phyloP scores from a whole-genome alignment of 1,140 invertebrate genomes.

The Dinoponera quadriceps region DNA sequence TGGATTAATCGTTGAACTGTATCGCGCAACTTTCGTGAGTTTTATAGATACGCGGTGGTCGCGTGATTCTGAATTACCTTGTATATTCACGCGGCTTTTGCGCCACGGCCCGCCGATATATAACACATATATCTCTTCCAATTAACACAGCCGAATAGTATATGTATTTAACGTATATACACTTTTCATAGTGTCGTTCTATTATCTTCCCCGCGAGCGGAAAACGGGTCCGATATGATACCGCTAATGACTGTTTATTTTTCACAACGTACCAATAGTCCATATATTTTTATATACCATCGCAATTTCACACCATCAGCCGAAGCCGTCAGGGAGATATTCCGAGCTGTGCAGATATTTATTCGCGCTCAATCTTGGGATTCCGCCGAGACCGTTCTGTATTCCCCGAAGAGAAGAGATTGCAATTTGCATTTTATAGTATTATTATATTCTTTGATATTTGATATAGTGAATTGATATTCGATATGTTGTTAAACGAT shows the following conservation, averaged over 20 bases:
- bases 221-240: not conserved
- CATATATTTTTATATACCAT: constrained; percentile 54
- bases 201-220: not conserved
- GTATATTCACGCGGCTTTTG: not conserved
- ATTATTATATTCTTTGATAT: constrained; percentile 32
- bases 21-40: no score
- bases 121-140: not conserved
- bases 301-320: not conserved
- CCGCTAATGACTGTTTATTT: constrained; percentile 35
- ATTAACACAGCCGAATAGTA: not conserved
- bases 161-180: not conserved
- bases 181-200: not conserved
- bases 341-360: not conserved
- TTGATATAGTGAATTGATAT: not conserved
- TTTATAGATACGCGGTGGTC: no score
- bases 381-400: not conserved
- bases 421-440: constrained; percentile 23
- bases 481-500: constrained; percentile 1
- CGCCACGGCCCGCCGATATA: not conserved
- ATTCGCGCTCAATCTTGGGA: not conserved
- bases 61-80: constrained; percentile 48
- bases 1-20: no score
- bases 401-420: constrained; percentile 10
- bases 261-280: constrained; percentile 31
- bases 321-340: not conserved